Conservation (phyloP, 2,888 invertebrate genomes). For the Pocota personata region DNA sequence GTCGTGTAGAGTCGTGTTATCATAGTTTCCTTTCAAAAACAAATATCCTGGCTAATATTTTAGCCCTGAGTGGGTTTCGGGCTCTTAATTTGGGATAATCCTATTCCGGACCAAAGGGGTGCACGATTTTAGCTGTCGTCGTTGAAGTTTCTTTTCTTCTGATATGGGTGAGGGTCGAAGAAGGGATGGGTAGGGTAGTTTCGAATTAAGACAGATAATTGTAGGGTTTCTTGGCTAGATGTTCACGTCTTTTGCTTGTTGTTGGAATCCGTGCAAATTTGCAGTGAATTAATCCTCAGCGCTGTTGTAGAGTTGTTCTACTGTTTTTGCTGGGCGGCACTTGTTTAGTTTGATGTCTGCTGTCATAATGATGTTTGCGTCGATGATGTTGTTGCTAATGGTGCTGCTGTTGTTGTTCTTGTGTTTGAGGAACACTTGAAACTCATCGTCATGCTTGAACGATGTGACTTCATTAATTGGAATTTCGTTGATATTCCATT, state of each 20-base stretch:
- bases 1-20: slow-evolving; percentile 81
- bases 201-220: slow-evolving; percentile 50
- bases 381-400: slow-evolving; percentile 41
- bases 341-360: slow-evolving; percentile 57
- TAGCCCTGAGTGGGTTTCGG: slow-evolving; percentile 18
- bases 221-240: slow-evolving; percentile 35
- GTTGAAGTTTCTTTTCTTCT: neutral
- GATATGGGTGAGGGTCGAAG: neutral
- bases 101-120: slow-evolving; percentile 2
- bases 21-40: slow-evolving; percentile 77
- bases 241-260: slow-evolving; percentile 19
- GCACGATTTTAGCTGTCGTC: neutral
- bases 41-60: slow-evolving; percentile 57
- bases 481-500: slow-evolving; percentile 68
- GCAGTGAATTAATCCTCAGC: slow-evolving; percentile 53
- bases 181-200: neutral
- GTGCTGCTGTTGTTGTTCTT: slow-evolving; percentile 14
- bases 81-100: slow-evolving; percentile 63
- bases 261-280: slow-evolving; percentile 25
- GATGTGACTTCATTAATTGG: slow-evolving; percentile 70
- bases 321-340: slow-evolving; percentile 39
- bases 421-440: slow-evolving; percentile 59
- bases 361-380: slow-evolving; percentile 55
- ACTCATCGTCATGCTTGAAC: slow-evolving; percentile 63
- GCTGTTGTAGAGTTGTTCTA: slow-evolving; percentile 57